Evolutionary conservation across 2,888 invertebrate species (phyloP).

Genomic region (Tholera decimalis): DNA sequence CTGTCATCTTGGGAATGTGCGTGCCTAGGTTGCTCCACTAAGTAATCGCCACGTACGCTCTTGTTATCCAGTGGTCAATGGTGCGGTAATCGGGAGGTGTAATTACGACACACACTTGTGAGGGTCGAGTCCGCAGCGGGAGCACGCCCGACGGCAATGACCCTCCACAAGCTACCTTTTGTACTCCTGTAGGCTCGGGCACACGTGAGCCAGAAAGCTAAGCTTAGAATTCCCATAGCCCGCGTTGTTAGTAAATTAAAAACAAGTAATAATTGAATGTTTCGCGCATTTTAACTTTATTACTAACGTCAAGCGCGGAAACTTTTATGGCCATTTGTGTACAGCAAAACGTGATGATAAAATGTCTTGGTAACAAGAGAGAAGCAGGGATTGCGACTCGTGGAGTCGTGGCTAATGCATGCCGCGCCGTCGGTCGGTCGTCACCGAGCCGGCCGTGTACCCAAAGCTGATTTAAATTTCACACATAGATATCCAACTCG

Average conservation of each 20-base stretch:
- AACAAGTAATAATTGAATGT: constrained; percentile 53
- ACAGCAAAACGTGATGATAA: constrained; percentile 44
- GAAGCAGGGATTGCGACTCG: constrained; percentile 37
- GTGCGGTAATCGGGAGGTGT: constrained; percentile 65
- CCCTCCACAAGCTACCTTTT: constrained; percentile 56
- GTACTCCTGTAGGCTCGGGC: constrained; percentile 37
- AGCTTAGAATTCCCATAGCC: constrained; percentile 48
- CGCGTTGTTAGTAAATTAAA: constrained; percentile 51
- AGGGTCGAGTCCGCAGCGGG: constrained; percentile 62
- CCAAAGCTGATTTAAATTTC: constrained; percentile 76
- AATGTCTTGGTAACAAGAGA: constrained; percentile 38
- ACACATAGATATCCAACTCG: constrained; percentile 71
- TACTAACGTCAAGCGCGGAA: constrained; percentile 44
- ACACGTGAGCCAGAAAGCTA: constrained; percentile 41
- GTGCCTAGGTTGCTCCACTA: constrained; percentile 47
- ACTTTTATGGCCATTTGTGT: constrained; percentile 44
- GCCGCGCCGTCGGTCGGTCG: constrained; percentile 47
- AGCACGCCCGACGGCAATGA: constrained; percentile 57
- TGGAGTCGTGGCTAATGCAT: constrained; percentile 59
- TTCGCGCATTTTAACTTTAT: constrained; percentile 61
- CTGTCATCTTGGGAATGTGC: constrained; percentile 35
- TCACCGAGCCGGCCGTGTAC: constrained; percentile 45
- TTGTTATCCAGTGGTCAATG: constrained; percentile 56
- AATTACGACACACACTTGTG: constrained; percentile 65
- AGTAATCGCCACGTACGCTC: constrained; percentile 48